Percentiles rank a stretch among this genome's conserved stretches.
Conservation (phyloP, 2,113 vertebrate genomes). For the Melanerpes formicivorus region DNA sequence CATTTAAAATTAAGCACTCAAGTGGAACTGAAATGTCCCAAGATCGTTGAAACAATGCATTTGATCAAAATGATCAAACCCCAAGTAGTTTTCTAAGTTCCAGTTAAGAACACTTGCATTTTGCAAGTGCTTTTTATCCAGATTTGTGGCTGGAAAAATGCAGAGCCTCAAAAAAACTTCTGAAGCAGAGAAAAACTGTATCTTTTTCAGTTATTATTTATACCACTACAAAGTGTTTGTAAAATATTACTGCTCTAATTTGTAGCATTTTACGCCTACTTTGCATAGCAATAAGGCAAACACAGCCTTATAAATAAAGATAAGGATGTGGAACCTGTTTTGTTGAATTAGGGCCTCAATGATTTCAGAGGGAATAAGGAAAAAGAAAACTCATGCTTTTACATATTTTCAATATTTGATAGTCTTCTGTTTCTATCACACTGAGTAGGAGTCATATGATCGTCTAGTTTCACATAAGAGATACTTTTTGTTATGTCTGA, state of each 20-base stretch:
- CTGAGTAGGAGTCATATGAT: neutral
- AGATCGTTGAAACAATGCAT: rapidly evolving
- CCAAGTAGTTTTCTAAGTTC: neutral
- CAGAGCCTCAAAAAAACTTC: neutral
- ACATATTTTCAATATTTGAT: neutral
- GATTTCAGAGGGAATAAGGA: neutral
- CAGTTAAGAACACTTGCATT: neutral
- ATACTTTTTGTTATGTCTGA: neutral
- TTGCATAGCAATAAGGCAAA: neutral
- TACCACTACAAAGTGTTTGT: neutral
- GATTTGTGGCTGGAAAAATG: neutral
- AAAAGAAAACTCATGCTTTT: neutral
- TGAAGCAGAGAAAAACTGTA: neutral
- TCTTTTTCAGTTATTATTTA: neutral
- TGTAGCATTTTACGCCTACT: neutral
- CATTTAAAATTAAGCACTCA: neutral
- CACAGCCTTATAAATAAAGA: neutral
- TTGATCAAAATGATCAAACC: neutral
- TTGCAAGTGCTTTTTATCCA: neutral
- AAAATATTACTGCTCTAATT: neutral
- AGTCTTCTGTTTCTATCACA: neutral
- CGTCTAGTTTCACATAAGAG: neutral
- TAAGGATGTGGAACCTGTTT: neutral
- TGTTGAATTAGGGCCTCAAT: neutral
- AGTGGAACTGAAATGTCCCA: neutral